These are phyloP conservation scores for Phataginus tetradactyla DNA, from an alignment of 2,797 vertebrate genomes.

Conservation along the genomic window DNA sequence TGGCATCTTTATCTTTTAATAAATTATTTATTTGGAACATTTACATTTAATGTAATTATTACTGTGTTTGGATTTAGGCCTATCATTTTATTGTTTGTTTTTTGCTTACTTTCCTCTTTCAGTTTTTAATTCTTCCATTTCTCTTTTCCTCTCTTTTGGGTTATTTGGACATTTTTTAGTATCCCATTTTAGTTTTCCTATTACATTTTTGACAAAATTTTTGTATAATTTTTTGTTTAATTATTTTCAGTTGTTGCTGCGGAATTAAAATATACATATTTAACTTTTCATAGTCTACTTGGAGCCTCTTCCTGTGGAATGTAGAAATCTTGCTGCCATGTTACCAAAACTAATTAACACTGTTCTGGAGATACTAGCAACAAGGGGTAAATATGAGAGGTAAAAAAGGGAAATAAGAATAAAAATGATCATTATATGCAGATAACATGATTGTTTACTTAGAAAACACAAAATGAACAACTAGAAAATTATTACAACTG, in stretches of 20 bases:
- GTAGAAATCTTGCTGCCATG: background rate
- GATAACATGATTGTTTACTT: background rate
- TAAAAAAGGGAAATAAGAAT: background rate
- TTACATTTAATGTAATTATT: background rate
- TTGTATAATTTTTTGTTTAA: background rate
- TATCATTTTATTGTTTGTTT: background rate
- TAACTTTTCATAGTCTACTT: background rate
- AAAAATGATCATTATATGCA: conserved; percentile 30
- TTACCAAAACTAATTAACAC: conserved; percentile 8
- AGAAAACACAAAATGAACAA: background rate
- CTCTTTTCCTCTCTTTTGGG: background rate
- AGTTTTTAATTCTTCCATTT: background rate
- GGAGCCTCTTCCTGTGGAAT: background rate
- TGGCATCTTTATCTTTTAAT: background rate
- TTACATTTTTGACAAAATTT: background rate
- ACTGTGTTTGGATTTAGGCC: background rate
- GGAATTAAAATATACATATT: background rate
- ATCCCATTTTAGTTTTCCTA: background rate
- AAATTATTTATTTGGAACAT: background rate
- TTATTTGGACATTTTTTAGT: background rate
- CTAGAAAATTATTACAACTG: conserved; percentile 15
- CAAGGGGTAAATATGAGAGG: background rate
- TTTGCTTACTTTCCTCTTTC: background rate
- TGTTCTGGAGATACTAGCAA: background rate
- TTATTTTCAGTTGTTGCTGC: background rate